Percentiles rank a stretch among this genome's conserved stretches.
Conservation (phyloP, 2,113 vertebrate genomes). For the Prunella himalayana region DNA sequence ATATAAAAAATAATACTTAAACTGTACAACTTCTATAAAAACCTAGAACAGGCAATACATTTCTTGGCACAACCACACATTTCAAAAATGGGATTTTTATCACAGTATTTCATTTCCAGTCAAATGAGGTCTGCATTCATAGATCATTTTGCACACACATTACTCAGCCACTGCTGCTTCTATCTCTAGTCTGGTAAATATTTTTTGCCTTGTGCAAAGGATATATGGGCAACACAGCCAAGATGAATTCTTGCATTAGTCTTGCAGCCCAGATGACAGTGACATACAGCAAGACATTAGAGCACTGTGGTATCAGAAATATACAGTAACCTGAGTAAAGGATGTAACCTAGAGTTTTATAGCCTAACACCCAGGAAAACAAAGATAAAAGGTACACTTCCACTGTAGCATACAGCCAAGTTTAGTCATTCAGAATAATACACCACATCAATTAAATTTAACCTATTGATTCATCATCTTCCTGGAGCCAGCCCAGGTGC, state of each 20-base stretch:
- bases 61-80: neutral
- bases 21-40: neutral
- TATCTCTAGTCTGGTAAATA: constrained; percentile 38
- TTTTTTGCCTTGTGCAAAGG: constrained; percentile 34
- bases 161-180: neutral
- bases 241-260: constrained; percentile 33
- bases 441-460: constrained; percentile 34
- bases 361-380: neutral
- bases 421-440: constrained; percentile 14
- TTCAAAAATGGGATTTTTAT: constrained; percentile 56
- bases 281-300: neutral
- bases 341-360: neutral
- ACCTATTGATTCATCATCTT: constrained; percentile 23
- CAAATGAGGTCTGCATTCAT: constrained; percentile 23
- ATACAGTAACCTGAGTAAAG: neutral
- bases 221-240: neutral
- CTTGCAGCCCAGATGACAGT: neutral
- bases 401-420: neutral
- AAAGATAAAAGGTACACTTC: constrained; percentile 21
- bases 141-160: constrained; percentile 42
- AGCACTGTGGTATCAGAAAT: neutral
- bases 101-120: constrained; percentile 44
- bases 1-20: constrained; percentile 4
- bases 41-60: neutral
- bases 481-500: constrained; percentile 14